Evolutionary conservation across 2,888 invertebrate genomes (phyloP).

Genomic region (Stegana nigrithorax): DNA sequence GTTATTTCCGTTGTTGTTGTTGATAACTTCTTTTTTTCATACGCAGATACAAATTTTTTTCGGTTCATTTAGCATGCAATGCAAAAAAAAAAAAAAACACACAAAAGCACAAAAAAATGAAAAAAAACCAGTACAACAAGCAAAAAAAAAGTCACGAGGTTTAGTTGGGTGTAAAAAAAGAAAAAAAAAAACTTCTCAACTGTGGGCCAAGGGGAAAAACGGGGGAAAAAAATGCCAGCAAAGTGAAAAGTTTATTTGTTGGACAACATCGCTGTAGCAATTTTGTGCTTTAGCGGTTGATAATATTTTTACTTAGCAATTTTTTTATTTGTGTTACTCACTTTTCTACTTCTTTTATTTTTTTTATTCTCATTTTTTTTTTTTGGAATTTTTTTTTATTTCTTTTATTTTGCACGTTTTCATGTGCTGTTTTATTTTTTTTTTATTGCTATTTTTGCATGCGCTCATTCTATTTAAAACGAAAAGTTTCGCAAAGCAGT

Average conservation of each 20-base stretch:
- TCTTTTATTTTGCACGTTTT: neutral
- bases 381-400: neutral
- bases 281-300: conserved; percentile 37
- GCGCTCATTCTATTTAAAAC: conserved; percentile 28
- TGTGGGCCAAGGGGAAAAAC: too few species aligned
- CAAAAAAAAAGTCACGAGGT: too few species aligned
- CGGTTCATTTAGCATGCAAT: conserved; percentile 55
- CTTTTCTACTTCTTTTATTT: conserved; percentile 16
- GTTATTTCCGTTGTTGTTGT: neutral
- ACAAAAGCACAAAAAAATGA: conserved; percentile 18
- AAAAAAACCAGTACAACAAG: neutral
- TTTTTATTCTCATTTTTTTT: neutral
- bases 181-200: neutral
- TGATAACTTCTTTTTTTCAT: too few species aligned
- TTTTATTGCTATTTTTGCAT: too few species aligned
- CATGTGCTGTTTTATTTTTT: neutral
- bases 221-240: neutral
- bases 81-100: conserved; percentile 46
- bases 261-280: conserved; percentile 43
- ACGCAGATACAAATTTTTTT: too few species aligned
- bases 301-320: conserved; percentile 52
- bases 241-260: conserved; percentile 47
- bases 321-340: too few species aligned
- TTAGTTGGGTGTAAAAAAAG: neutral
- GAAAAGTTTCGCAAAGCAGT: conserved; percentile 55